Percentiles rank a stretch among this genome's conserved stretches.
These are phyloP conservation scores for Meteorus cinctellus DNA, from an alignment of 2,888 invertebrate genomes.

Conservation along the genomic window DNA sequence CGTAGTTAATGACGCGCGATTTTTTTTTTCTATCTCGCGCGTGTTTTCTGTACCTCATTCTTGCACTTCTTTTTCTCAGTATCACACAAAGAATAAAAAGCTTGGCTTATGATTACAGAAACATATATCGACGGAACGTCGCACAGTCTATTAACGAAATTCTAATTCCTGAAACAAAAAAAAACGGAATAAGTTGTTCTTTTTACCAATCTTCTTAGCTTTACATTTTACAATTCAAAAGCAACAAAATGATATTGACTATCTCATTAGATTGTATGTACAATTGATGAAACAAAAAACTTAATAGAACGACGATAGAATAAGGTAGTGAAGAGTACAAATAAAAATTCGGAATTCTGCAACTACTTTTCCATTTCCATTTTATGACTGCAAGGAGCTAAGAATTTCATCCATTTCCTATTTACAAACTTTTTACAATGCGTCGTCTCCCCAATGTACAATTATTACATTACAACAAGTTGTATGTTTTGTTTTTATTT, in stretches of 20 bases:
- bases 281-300: constrained; percentile 53
- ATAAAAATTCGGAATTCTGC: neutral
- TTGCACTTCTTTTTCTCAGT: constrained; percentile 24
- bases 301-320: constrained; percentile 48
- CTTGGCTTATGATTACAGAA: constrained; percentile 69
- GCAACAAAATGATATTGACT: constrained; percentile 21
- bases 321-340: neutral
- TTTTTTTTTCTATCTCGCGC: constrained; percentile 8
- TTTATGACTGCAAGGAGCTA: constrained; percentile 35
- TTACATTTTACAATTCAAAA: constrained; percentile 48
- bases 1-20: constrained; percentile 30
- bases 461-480: constrained; percentile 63
- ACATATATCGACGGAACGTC: constrained; percentile 69
- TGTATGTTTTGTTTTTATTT: constrained; percentile 28
- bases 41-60: neutral
- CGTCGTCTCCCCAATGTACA: constrained; percentile 60
- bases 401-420: constrained; percentile 54
- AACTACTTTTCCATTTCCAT: constrained; percentile 14
- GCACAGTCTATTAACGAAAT: constrained; percentile 69
- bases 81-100: constrained; percentile 24
- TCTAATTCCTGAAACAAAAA: constrained; percentile 64
- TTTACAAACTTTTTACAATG: constrained; percentile 68
- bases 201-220: constrained; percentile 31
- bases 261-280: constrained; percentile 13
- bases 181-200: constrained; percentile 52